These are phyloP conservation scores for Eretmocerus hayati DNA, from an alignment of 2,888 invertebrate genomes.

Conservation along the genomic window DNA sequence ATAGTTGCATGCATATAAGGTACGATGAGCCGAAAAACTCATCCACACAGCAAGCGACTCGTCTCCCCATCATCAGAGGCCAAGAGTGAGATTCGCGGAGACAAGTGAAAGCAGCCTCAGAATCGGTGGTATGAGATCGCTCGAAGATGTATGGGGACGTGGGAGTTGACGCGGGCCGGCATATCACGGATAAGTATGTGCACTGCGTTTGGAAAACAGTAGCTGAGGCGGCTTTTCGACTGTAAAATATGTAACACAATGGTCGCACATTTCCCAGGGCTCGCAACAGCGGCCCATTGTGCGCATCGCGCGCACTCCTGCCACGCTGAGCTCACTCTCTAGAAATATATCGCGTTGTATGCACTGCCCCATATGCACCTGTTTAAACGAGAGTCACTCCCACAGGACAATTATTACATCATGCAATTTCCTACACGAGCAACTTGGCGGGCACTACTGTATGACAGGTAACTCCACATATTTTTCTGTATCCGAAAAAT, in stretches of 20 bases:
- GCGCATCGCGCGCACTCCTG: constrained; percentile 1
- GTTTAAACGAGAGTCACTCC: constrained; percentile 39
- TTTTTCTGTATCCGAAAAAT: too few relatives aligned
- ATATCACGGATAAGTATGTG: background rate
- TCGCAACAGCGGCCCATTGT: constrained; percentile 32
- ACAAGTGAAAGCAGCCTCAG: constrained; percentile 47
- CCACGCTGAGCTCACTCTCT: background rate
- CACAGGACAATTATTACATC: constrained; percentile 47
- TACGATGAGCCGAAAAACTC: too few relatives aligned
- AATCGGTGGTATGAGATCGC: constrained; percentile 27
- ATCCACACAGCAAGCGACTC: background rate
- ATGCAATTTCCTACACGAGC: constrained; percentile 48
- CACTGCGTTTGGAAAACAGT: constrained; percentile 27
- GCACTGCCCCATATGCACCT: too few relatives aligned
- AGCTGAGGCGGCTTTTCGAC: constrained; percentile 31
- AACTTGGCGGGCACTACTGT: too few relatives aligned
- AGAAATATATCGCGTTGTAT: background rate
- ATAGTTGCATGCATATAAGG: too few relatives aligned
- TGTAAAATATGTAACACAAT: constrained; percentile 48
- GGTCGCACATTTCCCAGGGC: constrained; percentile 26
- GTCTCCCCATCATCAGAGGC: background rate
- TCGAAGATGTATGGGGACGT: background rate
- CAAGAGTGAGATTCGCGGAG: constrained; percentile 30
- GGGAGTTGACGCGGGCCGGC: background rate
- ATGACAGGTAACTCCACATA: too few relatives aligned